Evolutionary conservation across 1,140 invertebrate species (phyloP).

Genomic region (Colletes latitarsis): DNA sequence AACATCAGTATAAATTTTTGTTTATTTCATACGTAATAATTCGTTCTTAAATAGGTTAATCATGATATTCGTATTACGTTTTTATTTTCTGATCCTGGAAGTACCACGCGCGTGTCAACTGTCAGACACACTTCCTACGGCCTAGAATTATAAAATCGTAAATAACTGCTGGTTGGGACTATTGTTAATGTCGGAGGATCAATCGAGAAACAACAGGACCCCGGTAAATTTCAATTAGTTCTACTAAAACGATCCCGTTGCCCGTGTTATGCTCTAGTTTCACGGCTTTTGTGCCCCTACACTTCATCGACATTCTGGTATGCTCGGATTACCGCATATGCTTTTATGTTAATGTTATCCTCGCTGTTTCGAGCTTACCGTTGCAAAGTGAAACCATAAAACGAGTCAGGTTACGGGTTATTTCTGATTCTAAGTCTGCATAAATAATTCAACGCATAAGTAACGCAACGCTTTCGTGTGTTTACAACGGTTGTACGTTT

Average conservation of each 20-base stretch:
- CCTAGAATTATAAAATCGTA: constrained; percentile 22
- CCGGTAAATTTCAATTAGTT: constrained; percentile 59
- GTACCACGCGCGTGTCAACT: neutral
- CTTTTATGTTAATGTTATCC: constrained; percentile 49
- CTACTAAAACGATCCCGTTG: constrained; percentile 45
- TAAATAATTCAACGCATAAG: neutral
- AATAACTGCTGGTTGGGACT: neutral
- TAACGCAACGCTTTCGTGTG: neutral
- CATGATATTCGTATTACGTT: neutral
- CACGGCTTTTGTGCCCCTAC: constrained; percentile 40
- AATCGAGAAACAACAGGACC: constrained; percentile 34
- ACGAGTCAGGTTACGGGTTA: neutral
- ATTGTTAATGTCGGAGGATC: constrained; percentile 35
- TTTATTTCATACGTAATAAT: neutral
- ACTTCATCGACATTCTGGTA: constrained; percentile 30
- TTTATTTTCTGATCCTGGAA: neutral
- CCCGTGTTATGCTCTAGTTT: constrained; percentile 43
- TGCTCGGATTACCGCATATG: constrained; percentile 41
- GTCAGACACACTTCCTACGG: no score
- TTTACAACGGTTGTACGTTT: neutral
- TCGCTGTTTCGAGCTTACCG: constrained; percentile 6
- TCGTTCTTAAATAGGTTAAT: neutral
- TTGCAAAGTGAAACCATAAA: neutral
- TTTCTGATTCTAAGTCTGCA: neutral
- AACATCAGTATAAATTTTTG: no score